Evolutionary conservation across 2,888 invertebrate species (phyloP), one percentile per base, ranked within the genome.

Genomic region (Vesta saturnalis): DNA sequence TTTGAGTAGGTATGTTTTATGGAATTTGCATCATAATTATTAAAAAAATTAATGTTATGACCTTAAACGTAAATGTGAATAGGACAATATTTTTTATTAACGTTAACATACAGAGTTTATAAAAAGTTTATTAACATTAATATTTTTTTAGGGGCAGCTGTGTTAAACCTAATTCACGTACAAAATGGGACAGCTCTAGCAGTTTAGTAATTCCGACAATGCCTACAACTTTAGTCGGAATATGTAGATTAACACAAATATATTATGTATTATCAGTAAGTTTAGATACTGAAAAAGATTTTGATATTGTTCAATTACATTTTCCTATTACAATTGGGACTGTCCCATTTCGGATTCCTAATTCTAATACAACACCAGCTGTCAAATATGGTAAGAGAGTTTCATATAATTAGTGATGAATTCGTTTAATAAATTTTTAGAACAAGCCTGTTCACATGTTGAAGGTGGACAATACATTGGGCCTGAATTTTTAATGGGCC

Each of bases 381-480:
- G 86, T 91, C 73, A 87, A 87, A 82, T 91, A 91, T 77, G 90
- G 91, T 91, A 84, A 84, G 85, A 3, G 1, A 76, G 61, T n/a
- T n/a, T n/a, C n/a, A 14, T 14, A 43, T 60, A 35, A 18, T 6
- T 19, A 23, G 39, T 43, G 47, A 62, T 46, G 54, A 23, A n/a
- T n/a, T n/a, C n/a, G n/a, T n/a, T n/a, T 55, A n/a, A 49, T 60
- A 56, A 61, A 30, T 61, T 80, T 83, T 2, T 81, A 93, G 92
- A 92, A 78, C 88, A 88, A 67, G 91, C 91, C 21, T 89, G 88
- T 65, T 88, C 90, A 55, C 90, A 91, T 75, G 91, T 92, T 0
- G 93, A 93, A 82, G 93, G 92, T 10, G 93, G 93, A 0, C 88
- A 90, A 83, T 93, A 92, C 84, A 89, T 91, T 55, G 91, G 91